phyloP scores from a whole-genome alignment of 1,140 invertebrate species.

The Pseudomyrmex flavicornis region DNA sequence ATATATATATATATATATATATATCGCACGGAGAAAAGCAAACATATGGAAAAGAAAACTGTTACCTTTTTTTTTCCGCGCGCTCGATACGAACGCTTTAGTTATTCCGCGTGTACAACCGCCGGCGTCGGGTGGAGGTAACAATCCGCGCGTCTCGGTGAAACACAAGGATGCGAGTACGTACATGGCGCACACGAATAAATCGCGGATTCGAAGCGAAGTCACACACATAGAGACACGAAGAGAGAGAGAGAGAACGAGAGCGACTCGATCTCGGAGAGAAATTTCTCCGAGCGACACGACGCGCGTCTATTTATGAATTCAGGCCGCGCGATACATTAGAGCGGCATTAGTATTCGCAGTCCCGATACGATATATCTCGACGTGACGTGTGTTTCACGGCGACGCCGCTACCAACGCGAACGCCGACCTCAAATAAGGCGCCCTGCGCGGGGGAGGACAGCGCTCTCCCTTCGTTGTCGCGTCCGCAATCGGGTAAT shows the following conservation, averaged over 20 bases:
- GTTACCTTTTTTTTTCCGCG: background rate
- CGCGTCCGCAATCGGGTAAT: conserved; percentile 54
- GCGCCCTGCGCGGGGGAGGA: conserved; percentile 24
- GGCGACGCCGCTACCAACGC: conserved; percentile 4
- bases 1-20: background rate
- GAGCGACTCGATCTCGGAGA: background rate
- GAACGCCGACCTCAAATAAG: conserved; percentile 67
- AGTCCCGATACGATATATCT: conserved; percentile 54
- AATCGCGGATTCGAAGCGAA: conserved; percentile 27
- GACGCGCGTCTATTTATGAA: conserved; percentile 72
- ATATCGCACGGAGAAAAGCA: background rate
- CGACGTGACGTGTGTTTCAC: conserved; percentile 74
- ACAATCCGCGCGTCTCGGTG: background rate
- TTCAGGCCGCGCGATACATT: conserved; percentile 73
- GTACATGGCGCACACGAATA: conserved; percentile 31
- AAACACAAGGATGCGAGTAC: conserved; percentile 11
- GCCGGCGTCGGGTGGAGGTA: background rate
- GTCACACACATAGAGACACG: background rate
- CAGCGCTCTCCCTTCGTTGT: conserved; percentile 5
- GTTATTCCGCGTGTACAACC: background rate
- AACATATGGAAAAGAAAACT: background rate
- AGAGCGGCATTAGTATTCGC: conserved; percentile 78
- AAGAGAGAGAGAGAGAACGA: too few relatives aligned
- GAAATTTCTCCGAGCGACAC: conserved; percentile 27
- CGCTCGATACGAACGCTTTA: background rate